These are phyloP conservation scores for Phoebastria nigripes DNA, from an alignment of 2,797 vertebrate species.

Conservation along the genomic window DNA sequence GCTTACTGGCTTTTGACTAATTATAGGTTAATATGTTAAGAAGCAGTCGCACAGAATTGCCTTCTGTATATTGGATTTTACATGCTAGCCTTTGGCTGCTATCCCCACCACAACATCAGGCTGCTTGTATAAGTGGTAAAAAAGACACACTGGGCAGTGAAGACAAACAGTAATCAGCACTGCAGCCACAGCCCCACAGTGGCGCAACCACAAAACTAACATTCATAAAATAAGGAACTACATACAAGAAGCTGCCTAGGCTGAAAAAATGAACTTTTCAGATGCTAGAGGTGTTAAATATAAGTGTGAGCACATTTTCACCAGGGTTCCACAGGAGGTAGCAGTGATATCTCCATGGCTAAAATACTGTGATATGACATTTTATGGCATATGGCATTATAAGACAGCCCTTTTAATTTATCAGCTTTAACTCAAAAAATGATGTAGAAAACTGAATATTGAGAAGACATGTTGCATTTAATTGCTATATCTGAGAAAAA, in stretches of 20 bases:
- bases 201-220: conserved; percentile 71
- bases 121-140: conserved; percentile 68
- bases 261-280: conserved; percentile 54
- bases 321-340: neutral
- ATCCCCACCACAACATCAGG: conserved; percentile 71
- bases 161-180: conserved; percentile 73
- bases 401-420: neutral
- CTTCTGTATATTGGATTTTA: conserved; percentile 57
- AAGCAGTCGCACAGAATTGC: conserved; percentile 60
- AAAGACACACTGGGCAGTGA: conserved; percentile 57
- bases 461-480: neutral
- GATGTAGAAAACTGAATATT: neutral
- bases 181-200: conserved; percentile 66
- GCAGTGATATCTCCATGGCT: neutral
- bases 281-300: conserved; percentile 16
- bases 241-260: conserved; percentile 54
- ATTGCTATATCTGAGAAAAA: neutral
- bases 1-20: conserved; percentile 51
- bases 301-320: neutral
- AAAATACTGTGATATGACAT: neutral
- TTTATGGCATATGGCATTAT: neutral
- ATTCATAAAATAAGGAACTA: conserved; percentile 77
- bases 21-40: conserved; percentile 66
- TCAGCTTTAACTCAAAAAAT: neutral
- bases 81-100: conserved; percentile 66